These are phyloP conservation scores for Vireo griseus DNA, from an alignment of 2,797 vertebrate genomes.

Conservation along the genomic window DNA sequence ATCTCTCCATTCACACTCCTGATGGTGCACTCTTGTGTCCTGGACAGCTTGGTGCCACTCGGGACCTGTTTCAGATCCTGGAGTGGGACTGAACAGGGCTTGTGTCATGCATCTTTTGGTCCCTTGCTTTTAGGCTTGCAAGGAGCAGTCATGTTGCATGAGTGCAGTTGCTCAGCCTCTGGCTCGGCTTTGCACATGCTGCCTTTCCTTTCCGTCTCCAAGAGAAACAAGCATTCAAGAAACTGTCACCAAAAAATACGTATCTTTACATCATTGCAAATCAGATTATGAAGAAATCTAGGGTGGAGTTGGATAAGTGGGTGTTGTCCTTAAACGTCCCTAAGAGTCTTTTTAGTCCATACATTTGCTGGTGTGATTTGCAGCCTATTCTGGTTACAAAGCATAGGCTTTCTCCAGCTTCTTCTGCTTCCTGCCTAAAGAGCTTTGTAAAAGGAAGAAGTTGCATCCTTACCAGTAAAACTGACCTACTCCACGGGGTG, in stretches of 20 bases:
- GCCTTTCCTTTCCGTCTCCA: not conserved
- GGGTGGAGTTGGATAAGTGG: not conserved
- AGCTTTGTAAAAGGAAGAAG: not conserved
- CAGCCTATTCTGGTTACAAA: not conserved
- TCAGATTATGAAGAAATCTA: not conserved
- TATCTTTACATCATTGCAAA: not conserved
- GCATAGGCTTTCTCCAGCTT: not conserved
- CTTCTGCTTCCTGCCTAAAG: not conserved
- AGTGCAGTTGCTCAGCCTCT: not conserved
- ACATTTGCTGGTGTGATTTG: not conserved
- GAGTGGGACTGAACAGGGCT: not conserved
- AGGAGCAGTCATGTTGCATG: not conserved
- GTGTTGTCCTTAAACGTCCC: not conserved
- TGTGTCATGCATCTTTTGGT: not conserved
- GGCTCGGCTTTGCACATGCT: not conserved
- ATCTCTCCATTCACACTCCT: not conserved
- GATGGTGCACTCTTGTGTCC: not conserved
- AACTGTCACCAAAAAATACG: not conserved
- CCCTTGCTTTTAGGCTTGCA: not conserved
- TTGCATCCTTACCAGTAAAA: not conserved
- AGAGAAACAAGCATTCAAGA: not conserved
- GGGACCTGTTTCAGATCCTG: not conserved
- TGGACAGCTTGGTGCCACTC: rapidly evolving
- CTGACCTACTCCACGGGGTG: not conserved
- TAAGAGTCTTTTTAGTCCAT: not conserved